Base-by-base conservation (phyloP, 2,113 vertebrate genomes). In the Marmota monax region DNA sequence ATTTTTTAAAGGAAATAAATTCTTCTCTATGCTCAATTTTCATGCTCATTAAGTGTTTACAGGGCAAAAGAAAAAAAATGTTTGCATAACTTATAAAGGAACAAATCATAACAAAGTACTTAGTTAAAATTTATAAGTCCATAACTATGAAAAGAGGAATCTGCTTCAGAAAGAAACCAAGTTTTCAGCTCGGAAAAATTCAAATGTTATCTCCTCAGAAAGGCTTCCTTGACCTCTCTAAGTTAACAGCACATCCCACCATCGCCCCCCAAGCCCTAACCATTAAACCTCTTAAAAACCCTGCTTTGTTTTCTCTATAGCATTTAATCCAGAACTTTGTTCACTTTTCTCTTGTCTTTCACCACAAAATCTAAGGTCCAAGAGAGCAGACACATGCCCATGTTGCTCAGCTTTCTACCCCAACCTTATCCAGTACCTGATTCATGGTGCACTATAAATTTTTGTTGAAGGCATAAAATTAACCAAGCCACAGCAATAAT, bases 1-100 rank as follows among this genome's bases (percentile, higher is more conserved):
- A 89, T 72, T 94, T 51, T 74, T 92, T 51, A 96, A 92, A 90
- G n/a, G 27, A 70, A 73, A 37, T 27, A 67, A 93, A 63, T 25
- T 78, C 65, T 74, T 23, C 22, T 72, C 22, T n/a, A 4, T 32
- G 37, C 37, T 88, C 34, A 5, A 29, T 20, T 48, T 67, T 12
- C 48, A 58, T 85, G 45, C 4, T 76, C 72, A 69, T 74, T 91
- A 84, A 92, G 72, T 56, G n/a, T 53, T 84, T 53, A 34, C 42
- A 27, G 23, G 29, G 23, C 42, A 63, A 72, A 2, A 29, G n/a
- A 20, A 53, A 58, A 23, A 16, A 80, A 70, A 69, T 3, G 17
- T 88, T 70, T 83, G 29, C 27, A 45, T 72, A 51, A 53, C 67
- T 82, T 61, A n/a, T n/a, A 86, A 86, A 78, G 37, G 10, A 94